Conservation (phyloP, 2,888 invertebrate species). For the Temnothorax unifasciatus region DNA sequence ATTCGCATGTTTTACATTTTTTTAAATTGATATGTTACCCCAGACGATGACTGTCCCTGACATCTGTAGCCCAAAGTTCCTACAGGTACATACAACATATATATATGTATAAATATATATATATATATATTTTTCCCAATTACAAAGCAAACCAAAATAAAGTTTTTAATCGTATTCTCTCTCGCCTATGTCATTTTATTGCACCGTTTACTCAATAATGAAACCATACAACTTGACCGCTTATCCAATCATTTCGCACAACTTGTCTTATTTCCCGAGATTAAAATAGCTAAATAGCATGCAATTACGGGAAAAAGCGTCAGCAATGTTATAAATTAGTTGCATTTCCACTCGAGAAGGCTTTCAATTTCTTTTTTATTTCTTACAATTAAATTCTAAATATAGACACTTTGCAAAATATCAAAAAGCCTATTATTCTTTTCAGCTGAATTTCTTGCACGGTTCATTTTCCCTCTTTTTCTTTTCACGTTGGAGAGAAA, state of each 20-base stretch:
- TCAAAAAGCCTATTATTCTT: too few species aligned
- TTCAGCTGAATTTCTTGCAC: too few species aligned
- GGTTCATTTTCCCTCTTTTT: too few species aligned
- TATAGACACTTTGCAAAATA: background rate
- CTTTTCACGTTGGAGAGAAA: too few species aligned
- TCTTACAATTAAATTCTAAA: background rate
- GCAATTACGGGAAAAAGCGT: background rate
- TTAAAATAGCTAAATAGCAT: background rate
- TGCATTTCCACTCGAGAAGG: too few species aligned
- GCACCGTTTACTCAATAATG: background rate
- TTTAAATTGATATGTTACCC: conserved; percentile 74
- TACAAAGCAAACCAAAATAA: conserved; percentile 85
- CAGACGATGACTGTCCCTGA: conserved; percentile 77
- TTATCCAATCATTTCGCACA: background rate
- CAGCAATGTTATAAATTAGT: background rate
- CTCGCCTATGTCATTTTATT: background rate
- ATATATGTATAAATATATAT: conserved; percentile 35
- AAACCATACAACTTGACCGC: background rate
- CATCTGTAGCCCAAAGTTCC: conserved; percentile 85
- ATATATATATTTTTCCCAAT: conserved; percentile 83
- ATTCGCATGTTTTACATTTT: conserved; percentile 64
- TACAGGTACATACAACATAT: conserved; percentile 83
- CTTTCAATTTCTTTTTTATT: background rate
- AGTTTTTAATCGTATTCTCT: conserved; percentile 80
- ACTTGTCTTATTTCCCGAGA: background rate